Percentiles rank a stretch among this genome's conserved stretches.
Conservation (phyloP, 1,140 invertebrate genomes). For the Drosophila truncata region DNA sequence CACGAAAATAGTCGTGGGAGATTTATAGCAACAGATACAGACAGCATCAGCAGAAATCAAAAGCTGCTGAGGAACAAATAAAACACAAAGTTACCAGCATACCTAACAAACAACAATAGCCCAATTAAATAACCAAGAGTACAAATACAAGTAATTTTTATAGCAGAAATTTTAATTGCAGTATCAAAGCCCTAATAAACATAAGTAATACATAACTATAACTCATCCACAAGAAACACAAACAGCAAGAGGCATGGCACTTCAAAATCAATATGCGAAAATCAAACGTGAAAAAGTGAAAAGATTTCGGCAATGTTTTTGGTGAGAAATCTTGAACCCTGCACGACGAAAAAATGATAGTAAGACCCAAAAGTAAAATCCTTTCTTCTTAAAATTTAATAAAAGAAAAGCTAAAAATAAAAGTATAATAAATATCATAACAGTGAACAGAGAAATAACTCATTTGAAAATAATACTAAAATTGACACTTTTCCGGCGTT, state of each 20-base stretch:
- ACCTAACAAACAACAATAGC: slow-evolving; percentile 84
- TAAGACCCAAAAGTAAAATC: slow-evolving; percentile 54
- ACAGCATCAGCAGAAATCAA: slow-evolving; percentile 20
- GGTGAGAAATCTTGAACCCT: slow-evolving; percentile 43
- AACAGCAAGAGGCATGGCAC: slow-evolving; percentile 58
- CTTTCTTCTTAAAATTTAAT: slow-evolving; percentile 77
- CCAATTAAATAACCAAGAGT: slow-evolving; percentile 85
- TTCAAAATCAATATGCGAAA: slow-evolving; percentile 37
- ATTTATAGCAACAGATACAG: slow-evolving; percentile 28
- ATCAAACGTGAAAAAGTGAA: slow-evolving; percentile 48
- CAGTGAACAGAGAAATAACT: slow-evolving; percentile 33
- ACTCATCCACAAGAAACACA: slow-evolving; percentile 35
- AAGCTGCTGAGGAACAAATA: slow-evolving; percentile 38
- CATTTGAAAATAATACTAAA: slow-evolving; percentile 35
- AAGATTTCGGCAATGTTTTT: slow-evolving; percentile 50
- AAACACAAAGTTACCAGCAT: slow-evolving; percentile 73
- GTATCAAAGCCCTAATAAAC: slow-evolving; percentile 74
- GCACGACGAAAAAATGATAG: slow-evolving; percentile 30
- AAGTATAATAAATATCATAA: slow-evolving; percentile 24
- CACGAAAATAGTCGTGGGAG: slow-evolving; percentile 17
- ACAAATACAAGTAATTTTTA: slow-evolving; percentile 85
- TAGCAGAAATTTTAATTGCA: slow-evolving; percentile 84
- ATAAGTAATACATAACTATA: slow-evolving; percentile 55
- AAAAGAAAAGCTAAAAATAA: slow-evolving; percentile 37
- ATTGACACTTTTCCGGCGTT: slow-evolving; percentile 58